Evolutionary conservation across 2,888 invertebrate species (phyloP), one percentile per base, ranked within the genome.

Genomic region (Volucella bombylans): DNA sequence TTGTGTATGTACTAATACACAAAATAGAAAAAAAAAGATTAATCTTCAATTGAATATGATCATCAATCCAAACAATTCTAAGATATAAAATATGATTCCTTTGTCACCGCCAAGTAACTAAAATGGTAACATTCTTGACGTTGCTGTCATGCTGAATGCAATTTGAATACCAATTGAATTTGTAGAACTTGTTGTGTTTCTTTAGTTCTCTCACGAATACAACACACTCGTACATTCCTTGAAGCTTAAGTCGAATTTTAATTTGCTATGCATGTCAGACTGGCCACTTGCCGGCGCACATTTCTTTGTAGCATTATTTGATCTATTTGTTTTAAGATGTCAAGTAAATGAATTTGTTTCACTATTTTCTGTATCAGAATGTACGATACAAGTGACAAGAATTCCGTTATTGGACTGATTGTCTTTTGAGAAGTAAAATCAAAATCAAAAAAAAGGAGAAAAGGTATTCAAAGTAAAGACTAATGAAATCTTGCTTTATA

Each of bases 241-340:
- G 78, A 68, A 55, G 61, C 41, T 68, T 55, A 39, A 47, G 49
- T 59, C 73, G 80, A 74, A 67, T 72, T 67, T 38, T 47, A 14
- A 68, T 50, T 79, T 78, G 45, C 10, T 52, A 82, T 79, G 61
- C 79, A 68, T 54, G 57, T 62, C 82, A 82, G 79, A 79, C 64
- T 49, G 11, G 8, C 49, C 12, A 49, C 15, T 62, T 67, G 45
- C 64, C 62, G 68, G 52, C 73, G 79, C 49, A 73, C 62, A 78
- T 57, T 45, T 57, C 8, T 45, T 57, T 38, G 39, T 4, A 69
- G 69, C 8, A 12, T 41, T 49, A 3, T 38, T 12, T 47, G 47
- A 47, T 69, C 47, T 14, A 57, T 55, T 71, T 64, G 47, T 11
- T 47, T 23, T 54, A 41, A 23, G 23, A n/a, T 23, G 49, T 55